Evolutionary conservation across 2,113 vertebrate species (phyloP).

Genomic region (Picathartes gymnocephalus): DNA sequence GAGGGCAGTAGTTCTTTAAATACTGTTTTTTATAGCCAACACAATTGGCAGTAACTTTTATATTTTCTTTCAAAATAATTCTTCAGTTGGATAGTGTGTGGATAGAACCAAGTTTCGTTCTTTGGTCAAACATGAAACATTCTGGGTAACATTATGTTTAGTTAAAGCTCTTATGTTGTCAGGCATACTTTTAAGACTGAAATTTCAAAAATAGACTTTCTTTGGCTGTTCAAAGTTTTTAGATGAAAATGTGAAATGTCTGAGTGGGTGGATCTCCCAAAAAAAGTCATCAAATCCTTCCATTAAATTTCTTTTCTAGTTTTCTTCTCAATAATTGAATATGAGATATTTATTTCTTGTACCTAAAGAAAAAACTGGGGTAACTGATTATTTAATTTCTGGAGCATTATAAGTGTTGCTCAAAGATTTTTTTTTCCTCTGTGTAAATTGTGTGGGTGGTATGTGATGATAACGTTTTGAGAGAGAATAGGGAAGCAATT

Average conservation of each 20-base stretch:
- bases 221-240: background rate
- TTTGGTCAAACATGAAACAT: conserved; percentile 3
- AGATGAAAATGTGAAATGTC: background rate
- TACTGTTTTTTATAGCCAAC: conserved; percentile 1
- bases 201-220: background rate
- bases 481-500: conserved; percentile 22
- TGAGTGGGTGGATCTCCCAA: background rate
- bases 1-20: conserved; percentile 21
- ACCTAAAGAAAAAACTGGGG: background rate
- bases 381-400: background rate
- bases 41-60: conserved; percentile 2
- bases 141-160: background rate
- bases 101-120: background rate
- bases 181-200: background rate
- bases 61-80: conserved; percentile 27
- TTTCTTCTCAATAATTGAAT: background rate
- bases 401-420: background rate
- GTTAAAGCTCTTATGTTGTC: background rate
- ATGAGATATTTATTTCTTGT: background rate
- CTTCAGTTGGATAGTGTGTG: background rate
- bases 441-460: conserved; percentile 26
- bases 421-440: background rate
- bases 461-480: conserved; percentile 20
- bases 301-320: background rate
- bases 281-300: background rate